Evolutionary conservation across 2,113 vertebrate genomes (phyloP), one percentile per base, ranked within the genome.

Genomic region (Pipa parva): DNA sequence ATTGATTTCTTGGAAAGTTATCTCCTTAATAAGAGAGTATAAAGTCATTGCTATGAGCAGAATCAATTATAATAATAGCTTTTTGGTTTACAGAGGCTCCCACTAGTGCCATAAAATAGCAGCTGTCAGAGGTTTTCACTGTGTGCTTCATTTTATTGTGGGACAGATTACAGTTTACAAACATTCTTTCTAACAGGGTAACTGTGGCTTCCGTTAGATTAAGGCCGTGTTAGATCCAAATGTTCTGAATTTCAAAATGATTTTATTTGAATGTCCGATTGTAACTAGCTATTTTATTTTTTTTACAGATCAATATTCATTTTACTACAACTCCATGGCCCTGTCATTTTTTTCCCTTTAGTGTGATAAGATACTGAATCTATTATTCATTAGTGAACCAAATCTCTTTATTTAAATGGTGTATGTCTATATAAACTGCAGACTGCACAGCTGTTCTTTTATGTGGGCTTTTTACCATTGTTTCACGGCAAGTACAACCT

Each of bases 31-130:
- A 59, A 59, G 64, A 46, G 25, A 51, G 31, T 59, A 28, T 59
- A 68, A 59, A 59, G 56, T 51, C 11, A 51, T 42, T 48, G 45
- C 56, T 37, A 59, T 68, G 65, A 59, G 28, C 24, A 68, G 24
- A 59, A 68, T 68, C 65, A 68, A 68, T 68, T 68, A 57, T 59
- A 68, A 68, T 68, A 68, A 68, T 59, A 68, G 65, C 65, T 59
- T 59, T 68, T 55, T 59, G 31, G 56, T 59, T 51, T 59, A 59
- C 55, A 68, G 59, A 59, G 48, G 28, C 42, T 59, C 42, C 54
- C 26, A 36, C 64, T 67, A 27, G 64, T 59, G 45, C 65, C 29
- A 68, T 68, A 68, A 68, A 68, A 37, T 39, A 51, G 56, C 55
- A 68, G 65, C 46, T 68, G 64, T 51, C 64, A 39, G 20, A 11